phyloP scores from a whole-genome alignment of 1,140 invertebrate genomes.

The Branchinecta lynchi region DNA sequence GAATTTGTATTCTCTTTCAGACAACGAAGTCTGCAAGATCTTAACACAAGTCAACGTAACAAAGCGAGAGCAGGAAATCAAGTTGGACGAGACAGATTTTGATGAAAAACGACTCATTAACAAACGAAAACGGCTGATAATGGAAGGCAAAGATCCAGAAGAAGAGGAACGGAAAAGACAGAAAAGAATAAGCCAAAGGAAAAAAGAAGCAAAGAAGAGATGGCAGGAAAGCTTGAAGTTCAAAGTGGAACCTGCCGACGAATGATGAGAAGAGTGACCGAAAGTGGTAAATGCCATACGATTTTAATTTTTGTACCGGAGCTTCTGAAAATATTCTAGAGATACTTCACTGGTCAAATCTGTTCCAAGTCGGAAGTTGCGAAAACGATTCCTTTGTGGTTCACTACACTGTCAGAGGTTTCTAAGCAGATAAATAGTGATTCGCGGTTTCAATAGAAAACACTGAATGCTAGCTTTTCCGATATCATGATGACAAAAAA shows the following conservation, averaged over 20 bases:
- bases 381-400: too few species aligned
- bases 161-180: slow-evolving; percentile 45
- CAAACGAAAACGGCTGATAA: slow-evolving; percentile 67
- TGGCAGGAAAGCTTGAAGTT: not conserved
- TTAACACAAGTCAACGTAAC: slow-evolving; percentile 80
- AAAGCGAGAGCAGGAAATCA: slow-evolving; percentile 76
- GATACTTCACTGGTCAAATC: too few species aligned
- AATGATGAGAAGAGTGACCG: too few species aligned
- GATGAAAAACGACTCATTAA: slow-evolving; percentile 74
- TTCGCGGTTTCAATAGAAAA: too few species aligned
- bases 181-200: slow-evolving; percentile 32
- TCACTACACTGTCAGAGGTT: too few species aligned
- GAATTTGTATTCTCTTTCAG: slow-evolving; percentile 35
- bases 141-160: slow-evolving; percentile 66
- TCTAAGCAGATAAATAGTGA: too few species aligned
- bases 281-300: too few species aligned
- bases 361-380: too few species aligned
- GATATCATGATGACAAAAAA: too few species aligned
- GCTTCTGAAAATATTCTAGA: too few species aligned
- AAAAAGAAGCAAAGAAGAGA: slow-evolving; percentile 20
- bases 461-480: too few species aligned
- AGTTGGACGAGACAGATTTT: slow-evolving; percentile 77
- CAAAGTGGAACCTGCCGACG: not conserved
- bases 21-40: slow-evolving; percentile 65
- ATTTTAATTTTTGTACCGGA: too few species aligned